Evolutionary conservation across 2,113 vertebrate genomes (phyloP), one percentile per base, ranked within the genome.

Genomic region (Laticauda colubrina): DNA sequence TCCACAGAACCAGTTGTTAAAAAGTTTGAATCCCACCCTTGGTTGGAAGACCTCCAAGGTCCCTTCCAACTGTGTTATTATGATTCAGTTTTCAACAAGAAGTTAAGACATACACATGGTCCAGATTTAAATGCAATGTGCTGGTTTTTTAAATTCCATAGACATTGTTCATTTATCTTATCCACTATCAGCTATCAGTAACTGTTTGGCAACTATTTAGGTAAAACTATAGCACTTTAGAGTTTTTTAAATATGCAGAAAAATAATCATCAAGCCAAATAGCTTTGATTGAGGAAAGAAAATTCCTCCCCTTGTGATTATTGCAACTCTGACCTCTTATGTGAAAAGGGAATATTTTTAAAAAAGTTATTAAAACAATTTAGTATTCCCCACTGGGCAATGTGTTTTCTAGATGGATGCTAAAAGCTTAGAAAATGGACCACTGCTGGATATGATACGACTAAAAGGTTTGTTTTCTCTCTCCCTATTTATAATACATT

Each of bases 311-410:
- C 69, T 3, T 21, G 48, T 59, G 69, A 89, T 85, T 29, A 39
- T 20, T 89, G 39, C 29, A 57, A 34, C 53, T 34, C 85, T 85
- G 64, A 89, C 43, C 92, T 89, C 51, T 81, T 89, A 10, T 15
- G 39, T 85, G 54, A 92, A 92, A 89, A 89, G 91, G 39, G 89
- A 92, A 57, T 34, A 43, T 88, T 87, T 61, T 89, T 81, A 4
- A 57, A 92, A 89, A 92, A 26, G 64, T 34, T 64, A 89, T 92
- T 92, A 92, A 61, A 89, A 75, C 51, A 89, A 89, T 89, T 89
- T 89, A 51, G 56, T 55, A 89, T 64, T 81, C 91, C 87, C 91
- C 34, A 53, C 91, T 56, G 87, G 61, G 87, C 53, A 29, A 45
- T 89, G 61, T 29, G 34, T 92, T 89, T 89, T 89, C 34, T 89